Percentiles rank a stretch among this genome's conserved stretches.
These are phyloP conservation scores for Schlechtendalia chinensis DNA, from an alignment of 1,140 invertebrate genomes.

Conservation along the genomic window DNA sequence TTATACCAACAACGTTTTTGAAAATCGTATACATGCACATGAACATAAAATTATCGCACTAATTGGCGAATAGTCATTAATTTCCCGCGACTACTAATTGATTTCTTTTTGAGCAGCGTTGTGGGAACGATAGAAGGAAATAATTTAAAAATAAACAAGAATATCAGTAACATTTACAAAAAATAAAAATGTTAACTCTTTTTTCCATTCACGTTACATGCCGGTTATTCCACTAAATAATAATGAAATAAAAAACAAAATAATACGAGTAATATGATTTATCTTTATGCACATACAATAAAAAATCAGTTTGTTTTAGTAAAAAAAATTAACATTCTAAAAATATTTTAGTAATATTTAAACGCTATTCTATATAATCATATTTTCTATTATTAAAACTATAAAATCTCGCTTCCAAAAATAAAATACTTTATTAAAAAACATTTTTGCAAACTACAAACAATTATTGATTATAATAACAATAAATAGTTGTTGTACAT, in stretches of 20 bases:
- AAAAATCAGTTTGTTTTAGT: too few species aligned
- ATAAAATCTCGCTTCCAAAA: background rate
- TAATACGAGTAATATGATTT: too few species aligned
- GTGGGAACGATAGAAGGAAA: background rate
- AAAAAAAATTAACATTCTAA: too few species aligned
- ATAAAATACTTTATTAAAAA: background rate
- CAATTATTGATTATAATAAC: too few species aligned
- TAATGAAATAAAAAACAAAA: too few species aligned
- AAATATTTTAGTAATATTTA: too few species aligned
- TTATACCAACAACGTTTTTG: background rate
- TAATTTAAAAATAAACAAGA: background rate
- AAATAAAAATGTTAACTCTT: background rate
- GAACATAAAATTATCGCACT: background rate
- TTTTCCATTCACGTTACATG: background rate
- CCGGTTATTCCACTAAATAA: background rate
- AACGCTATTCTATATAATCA: background rate
- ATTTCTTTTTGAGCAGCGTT: background rate
- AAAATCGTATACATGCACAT: too few species aligned
- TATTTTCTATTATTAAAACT: background rate
- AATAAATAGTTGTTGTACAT: too few species aligned
- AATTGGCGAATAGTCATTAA: background rate
- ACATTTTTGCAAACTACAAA: too few species aligned
- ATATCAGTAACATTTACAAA: background rate
- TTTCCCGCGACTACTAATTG: background rate
- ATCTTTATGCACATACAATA: too few species aligned